Percentiles rank a stretch among this genome's conserved stretches.
These are phyloP conservation scores for Myanophis thanlyinensis DNA, from an alignment of 2,113 vertebrate genomes.

Conservation along the genomic window DNA sequence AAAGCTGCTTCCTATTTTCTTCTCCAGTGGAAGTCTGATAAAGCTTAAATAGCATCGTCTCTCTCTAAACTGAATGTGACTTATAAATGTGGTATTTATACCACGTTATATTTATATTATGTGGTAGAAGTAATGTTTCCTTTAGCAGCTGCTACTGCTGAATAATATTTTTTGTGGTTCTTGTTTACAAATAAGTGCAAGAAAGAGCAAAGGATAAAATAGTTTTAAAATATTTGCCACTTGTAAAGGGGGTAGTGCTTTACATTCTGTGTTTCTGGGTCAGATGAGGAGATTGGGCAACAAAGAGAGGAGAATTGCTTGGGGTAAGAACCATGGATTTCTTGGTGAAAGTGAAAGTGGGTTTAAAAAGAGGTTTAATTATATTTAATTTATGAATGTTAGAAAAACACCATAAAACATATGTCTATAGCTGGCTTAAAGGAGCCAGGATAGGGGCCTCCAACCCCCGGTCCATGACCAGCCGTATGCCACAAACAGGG, in stretches of 20 bases:
- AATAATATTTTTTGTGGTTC: background rate
- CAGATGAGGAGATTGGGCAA: background rate
- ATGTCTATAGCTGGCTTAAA: background rate
- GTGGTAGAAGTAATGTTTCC: background rate
- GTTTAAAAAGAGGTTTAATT: background rate
- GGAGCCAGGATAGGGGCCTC: background rate
- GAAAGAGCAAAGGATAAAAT: background rate
- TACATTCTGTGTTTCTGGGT: background rate
- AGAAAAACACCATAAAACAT: background rate
- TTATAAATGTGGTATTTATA: no score
- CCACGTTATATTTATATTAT: no score
- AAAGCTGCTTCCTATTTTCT: background rate
- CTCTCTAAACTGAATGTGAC: background rate
- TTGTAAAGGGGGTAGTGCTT: background rate
- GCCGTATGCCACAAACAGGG: no score
- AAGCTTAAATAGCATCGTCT: background rate
- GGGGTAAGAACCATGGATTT: background rate
- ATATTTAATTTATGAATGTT: background rate
- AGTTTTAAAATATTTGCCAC: background rate
- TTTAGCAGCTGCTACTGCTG: slow-evolving; percentile 6
- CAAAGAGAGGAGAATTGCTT: background rate
- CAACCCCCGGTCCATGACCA: no score
- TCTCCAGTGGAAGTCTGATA: background rate
- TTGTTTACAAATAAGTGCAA: background rate
- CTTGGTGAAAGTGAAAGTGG: background rate